Evolutionary conservation across 2,797 vertebrate genomes (phyloP), one percentile per base, ranked within the genome.

Genomic region (Kryptopterus vitreolus): DNA sequence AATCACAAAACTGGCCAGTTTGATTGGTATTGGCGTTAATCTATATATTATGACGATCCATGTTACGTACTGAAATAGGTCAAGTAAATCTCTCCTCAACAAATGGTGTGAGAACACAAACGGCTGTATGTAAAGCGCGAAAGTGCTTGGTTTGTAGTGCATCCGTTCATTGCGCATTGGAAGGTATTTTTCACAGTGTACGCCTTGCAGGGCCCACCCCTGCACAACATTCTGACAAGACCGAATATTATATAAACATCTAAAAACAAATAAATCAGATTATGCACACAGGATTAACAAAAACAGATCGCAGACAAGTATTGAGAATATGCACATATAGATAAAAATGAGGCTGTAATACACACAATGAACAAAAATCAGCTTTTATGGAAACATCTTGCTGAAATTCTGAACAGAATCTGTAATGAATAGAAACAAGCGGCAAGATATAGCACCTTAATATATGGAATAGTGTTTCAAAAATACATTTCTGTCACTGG

Each of bases 261-360:
- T 84, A 81, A 86, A 87, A 87, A 76, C 81, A 84, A n/a, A 57
- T 46, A 48, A 87, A 85, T 87, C 83, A 85, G 85, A 87, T 86
- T 85, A 84, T 84, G 63, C 68, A 77, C 82, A 87, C 80, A 76
- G 78, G 82, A 77, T 86, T 84, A 74, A 70, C 61, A 77, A 80
- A 85, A 85, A 82, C 82, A 85, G 48, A 70, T 68, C 57, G 63
- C 77, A 61, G 43, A 74, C 48, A 81, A 74, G 69, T 46, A 55
- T 50, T 24, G 63, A 43, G 55, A 80, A 73, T 33, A 55, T 43
- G 7, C 10, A 43, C 38, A 43, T 43, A 43, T 43, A 43, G 6
- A 43, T 43, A 43, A 43, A 43, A 7, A 69, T 26, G 15, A 29
- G 26, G 46, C 38, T 46, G 63, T 15, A 66, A 24, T 35, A 24